These are phyloP conservation scores for Tarsius wallacei DNA, from an alignment of 2,797 vertebrate species.

Conservation along the genomic window DNA sequence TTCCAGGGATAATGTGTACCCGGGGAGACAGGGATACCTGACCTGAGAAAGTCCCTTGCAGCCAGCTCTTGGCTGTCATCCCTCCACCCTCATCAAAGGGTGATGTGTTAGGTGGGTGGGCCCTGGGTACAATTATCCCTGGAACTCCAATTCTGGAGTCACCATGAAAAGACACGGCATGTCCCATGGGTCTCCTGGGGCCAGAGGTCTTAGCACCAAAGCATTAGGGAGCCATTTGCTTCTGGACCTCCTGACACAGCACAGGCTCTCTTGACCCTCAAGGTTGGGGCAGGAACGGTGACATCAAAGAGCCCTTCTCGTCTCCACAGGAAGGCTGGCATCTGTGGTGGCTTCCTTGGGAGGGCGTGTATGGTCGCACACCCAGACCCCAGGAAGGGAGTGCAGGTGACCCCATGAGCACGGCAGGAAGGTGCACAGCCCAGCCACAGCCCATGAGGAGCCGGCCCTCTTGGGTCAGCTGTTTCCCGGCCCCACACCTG, in stretches of 20 bases:
- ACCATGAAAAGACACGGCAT: neutral
- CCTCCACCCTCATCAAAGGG: too few species aligned
- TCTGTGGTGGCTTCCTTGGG: neutral
- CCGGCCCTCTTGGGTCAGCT: neutral
- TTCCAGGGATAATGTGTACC: neutral
- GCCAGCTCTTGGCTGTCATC: too few species aligned
- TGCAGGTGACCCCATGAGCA: neutral
- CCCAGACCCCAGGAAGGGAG: accelerated
- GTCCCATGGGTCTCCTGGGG: neutral
- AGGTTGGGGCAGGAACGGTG: too few species aligned
- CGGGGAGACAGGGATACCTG: too few species aligned
- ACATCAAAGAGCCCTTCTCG: neutral
- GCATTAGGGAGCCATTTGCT: accelerated
- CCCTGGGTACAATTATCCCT: neutral
- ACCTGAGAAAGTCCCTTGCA: too few species aligned
- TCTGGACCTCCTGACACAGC: too few species aligned
- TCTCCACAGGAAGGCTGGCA: neutral
- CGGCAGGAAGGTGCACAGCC: neutral
- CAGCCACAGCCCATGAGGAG: accelerated
- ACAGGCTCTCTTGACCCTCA: neutral
- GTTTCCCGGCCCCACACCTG: accelerated
- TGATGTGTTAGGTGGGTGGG: too few species aligned
- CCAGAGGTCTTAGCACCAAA: neutral
- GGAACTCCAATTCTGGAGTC: neutral
- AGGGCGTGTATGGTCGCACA: neutral